These are phyloP conservation scores for Limenitis camilla DNA, from an alignment of 2,888 invertebrate species.

Conservation along the genomic window DNA sequence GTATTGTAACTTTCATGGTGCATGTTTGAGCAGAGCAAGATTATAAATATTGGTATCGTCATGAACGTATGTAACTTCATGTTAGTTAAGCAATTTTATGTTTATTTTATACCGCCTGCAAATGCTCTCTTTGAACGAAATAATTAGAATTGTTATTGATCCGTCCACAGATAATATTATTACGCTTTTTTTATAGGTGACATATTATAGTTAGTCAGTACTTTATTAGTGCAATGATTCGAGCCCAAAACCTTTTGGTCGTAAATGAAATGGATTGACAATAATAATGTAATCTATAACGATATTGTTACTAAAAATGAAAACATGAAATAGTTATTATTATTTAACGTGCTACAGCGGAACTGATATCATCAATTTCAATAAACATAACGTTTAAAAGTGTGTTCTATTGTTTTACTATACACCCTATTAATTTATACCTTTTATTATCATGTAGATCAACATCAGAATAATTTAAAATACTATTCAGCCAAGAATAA, in stretches of 20 bases:
- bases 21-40: conserved; percentile 11
- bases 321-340: not conserved
- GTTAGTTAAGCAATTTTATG: not conserved
- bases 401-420: conserved; percentile 9
- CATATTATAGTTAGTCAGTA: not conserved
- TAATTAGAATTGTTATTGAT: conserved; percentile 4
- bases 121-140: conserved; percentile 19
- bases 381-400: conserved; percentile 15
- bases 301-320: no score
- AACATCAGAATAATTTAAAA: no score
- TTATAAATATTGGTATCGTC: conserved; percentile 7
- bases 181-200: not conserved
- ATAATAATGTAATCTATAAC: no score
- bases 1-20: conserved; percentile 3
- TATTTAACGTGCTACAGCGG: conserved; percentile 10
- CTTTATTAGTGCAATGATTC: not conserved
- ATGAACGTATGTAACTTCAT: not conserved
- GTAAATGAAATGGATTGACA: no score
- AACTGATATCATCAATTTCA: conserved; percentile 19
- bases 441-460: not conserved
- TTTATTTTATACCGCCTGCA: conserved; percentile 8
- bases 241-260: not conserved
- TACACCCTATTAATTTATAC: not conserved
- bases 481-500: no score
- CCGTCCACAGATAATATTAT: conserved; percentile 1